Base-by-base conservation (phyloP, 2,797 vertebrate species). In the Acanthopagrus latus region DNA sequence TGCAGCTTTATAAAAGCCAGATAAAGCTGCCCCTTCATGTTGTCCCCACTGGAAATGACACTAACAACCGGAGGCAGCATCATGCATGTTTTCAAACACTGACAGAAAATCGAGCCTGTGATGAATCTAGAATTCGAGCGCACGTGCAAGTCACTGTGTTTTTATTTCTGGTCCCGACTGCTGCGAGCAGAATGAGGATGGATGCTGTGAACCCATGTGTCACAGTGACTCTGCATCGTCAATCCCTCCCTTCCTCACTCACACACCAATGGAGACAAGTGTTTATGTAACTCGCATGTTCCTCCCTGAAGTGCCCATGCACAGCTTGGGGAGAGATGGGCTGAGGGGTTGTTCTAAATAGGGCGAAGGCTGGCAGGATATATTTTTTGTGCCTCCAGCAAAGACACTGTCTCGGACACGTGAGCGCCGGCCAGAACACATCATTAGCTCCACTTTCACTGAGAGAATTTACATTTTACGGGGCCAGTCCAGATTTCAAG, bases 121-220 rank as follows among this genome's bases (percentile, higher is more conserved):
- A 25, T 46, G 29, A 76, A 51, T 27, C 12, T 58, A 25, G 67
- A 52, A 80, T 44, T 51, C 50, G 69, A 50, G 20, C 20, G 50
- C 29, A 54, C 25, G 18, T 12, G 60, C 21, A 54, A 63, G 67
- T 68, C 56, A 18, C 56, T 57, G 70, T 64, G 65, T 64, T 76
- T 74, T 68, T 56, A 43, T 86, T 64, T 1, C 71, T 82, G 84
- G 85, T 63, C 57, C 21, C 5, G 38, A 71, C 43, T 65, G 88
- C 86, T 81, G 84, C 16, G 17, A 84, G 85, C 80, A 59, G 70
- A 60, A 70, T 7, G n/a, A 75, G 88, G 84, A 76, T 50, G 86
- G 91, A 81, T 86, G 92, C 92, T 93, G 93, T 78, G 88, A 90
- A 74, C 83, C 89, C 86, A 88, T 91, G 90, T 91, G 90, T 93